phyloP scores from a whole-genome alignment of 2,113 vertebrate genomes.

The Phaethornis superciliosus region DNA sequence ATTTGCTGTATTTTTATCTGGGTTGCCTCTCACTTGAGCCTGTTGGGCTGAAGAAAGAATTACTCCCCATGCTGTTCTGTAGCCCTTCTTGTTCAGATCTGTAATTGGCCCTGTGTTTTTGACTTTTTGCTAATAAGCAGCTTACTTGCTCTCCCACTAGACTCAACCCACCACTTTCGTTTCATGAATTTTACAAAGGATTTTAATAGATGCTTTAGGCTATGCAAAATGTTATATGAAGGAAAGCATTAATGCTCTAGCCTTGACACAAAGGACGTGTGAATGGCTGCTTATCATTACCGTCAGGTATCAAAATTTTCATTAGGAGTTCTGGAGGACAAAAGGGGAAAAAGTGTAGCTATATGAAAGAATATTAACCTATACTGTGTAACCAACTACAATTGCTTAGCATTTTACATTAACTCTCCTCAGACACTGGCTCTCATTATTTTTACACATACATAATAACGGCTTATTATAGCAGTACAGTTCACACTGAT shows the following conservation, averaged over 20 bases:
- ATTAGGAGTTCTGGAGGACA: conserved; percentile 95
- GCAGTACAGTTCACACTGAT: conserved; percentile 74
- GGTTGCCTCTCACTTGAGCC: conserved; percentile 89
- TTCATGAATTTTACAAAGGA: conserved; percentile 99
- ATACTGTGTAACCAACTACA: conserved; percentile 94
- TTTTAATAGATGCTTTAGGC: conserved; percentile 99
- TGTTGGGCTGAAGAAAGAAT: conserved; percentile 93
- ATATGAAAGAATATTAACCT: conserved; percentile 99
- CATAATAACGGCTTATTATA: conserved; percentile 91
- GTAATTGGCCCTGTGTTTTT: conserved; percentile 99
- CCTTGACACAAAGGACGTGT: conserved; percentile 92
- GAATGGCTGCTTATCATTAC: conserved; percentile 98
- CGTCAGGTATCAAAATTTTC: conserved; percentile 97
- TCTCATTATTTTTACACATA: conserved; percentile 96
- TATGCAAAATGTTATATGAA: conserved; percentile 99
- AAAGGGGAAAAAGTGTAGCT: conserved; percentile 85
- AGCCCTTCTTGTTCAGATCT: conserved; percentile 95
- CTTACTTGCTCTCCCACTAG: conserved; percentile 99
- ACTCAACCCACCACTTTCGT: conserved; percentile 99
- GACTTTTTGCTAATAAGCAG: conserved; percentile 99
- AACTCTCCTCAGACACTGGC: conserved; percentile 87
- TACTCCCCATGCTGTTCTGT: conserved; percentile 96
- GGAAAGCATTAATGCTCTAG: conserved; percentile 92
- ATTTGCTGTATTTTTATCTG: conserved; percentile 86
- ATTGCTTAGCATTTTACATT: conserved; percentile 94